phyloP scores from a whole-genome alignment of 2,888 invertebrate species.

The Diaphora mendica region DNA sequence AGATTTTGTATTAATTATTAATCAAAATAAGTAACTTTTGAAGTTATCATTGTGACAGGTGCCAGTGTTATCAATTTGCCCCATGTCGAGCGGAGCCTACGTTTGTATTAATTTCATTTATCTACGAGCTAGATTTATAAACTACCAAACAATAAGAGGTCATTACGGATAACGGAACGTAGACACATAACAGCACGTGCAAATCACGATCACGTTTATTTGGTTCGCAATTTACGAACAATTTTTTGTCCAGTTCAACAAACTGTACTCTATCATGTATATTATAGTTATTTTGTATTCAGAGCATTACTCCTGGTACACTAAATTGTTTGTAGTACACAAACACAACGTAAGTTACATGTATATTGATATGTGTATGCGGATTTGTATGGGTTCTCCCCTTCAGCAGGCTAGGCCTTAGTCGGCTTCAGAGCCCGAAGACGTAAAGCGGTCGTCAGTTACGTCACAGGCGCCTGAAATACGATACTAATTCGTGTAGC shows the following conservation, averaged over 20 bases:
- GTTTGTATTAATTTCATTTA: too few relatives aligned
- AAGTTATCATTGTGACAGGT: too few relatives aligned
- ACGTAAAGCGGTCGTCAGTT: not conserved
- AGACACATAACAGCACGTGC: slow-evolving; percentile 25
- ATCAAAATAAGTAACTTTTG: too few relatives aligned
- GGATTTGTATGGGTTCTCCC: slow-evolving; percentile 42
- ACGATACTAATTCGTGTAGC: slow-evolving; percentile 16
- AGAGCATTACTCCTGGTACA: slow-evolving; percentile 17
- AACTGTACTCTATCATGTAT: slow-evolving; percentile 23
- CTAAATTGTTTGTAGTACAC: slow-evolving; percentile 1
- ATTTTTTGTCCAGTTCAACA: slow-evolving; percentile 40
- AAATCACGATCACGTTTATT: slow-evolving; percentile 18
- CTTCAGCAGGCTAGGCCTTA: slow-evolving; percentile 20
- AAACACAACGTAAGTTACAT: slow-evolving; percentile 7
- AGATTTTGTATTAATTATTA: too few relatives aligned
- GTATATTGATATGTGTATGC: slow-evolving; percentile 8
- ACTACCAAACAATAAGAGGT: slow-evolving; percentile 7
- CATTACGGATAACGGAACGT: slow-evolving; percentile 23
- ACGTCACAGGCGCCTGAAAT: slow-evolving; percentile 17
- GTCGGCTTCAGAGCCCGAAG: slow-evolving; percentile 36
- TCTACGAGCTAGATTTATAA: not conserved
- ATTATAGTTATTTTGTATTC: slow-evolving; percentile 30
- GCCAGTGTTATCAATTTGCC: too few relatives aligned
- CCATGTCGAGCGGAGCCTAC: too few relatives aligned
- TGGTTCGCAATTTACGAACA: slow-evolving; percentile 7